Evolutionary conservation across 2,888 invertebrate genomes (phyloP).

Genomic region (Pycnomerus fuliginosus): DNA sequence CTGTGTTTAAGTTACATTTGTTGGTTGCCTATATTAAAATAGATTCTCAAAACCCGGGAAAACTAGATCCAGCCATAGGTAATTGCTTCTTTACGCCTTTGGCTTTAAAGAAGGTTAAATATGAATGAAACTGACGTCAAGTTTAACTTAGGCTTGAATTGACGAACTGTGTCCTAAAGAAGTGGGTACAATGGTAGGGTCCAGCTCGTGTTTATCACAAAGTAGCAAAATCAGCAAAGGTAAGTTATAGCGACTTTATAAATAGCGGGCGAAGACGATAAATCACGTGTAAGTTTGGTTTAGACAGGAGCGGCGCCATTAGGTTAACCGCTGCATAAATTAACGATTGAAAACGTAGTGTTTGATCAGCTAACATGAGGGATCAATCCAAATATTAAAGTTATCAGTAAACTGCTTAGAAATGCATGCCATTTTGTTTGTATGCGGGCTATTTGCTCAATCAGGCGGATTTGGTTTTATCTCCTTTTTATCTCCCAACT

Average conservation of each 20-base stretch:
- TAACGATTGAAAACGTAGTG: too few relatives aligned
- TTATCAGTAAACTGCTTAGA: slow-evolving; percentile 27
- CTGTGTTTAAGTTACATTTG: too few relatives aligned
- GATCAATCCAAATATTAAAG: slow-evolving; percentile 32
- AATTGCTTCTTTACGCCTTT: too few relatives aligned
- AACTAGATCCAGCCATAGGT: too few relatives aligned
- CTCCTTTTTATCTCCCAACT: slow-evolving; percentile 15
- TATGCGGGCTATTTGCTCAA: slow-evolving; percentile 31
- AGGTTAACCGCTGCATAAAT: slow-evolving; percentile 32
- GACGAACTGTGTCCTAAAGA: too few relatives aligned
- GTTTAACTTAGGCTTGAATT: too few relatives aligned
- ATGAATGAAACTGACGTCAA: too few relatives aligned
- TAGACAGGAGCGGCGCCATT: slow-evolving; percentile 30
- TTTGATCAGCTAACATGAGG: slow-evolving; percentile 12
- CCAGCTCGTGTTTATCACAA: neutral
- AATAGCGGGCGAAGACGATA: slow-evolving; percentile 26
- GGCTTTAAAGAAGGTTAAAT: too few relatives aligned
- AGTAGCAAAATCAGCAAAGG: neutral
- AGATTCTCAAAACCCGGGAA: too few relatives aligned
- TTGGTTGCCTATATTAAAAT: too few relatives aligned
- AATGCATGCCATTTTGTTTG: slow-evolving; percentile 27
- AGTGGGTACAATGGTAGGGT: too few relatives aligned
- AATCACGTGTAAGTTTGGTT: slow-evolving; percentile 32
- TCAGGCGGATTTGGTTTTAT: slow-evolving; percentile 22
- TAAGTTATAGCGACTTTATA: slow-evolving; percentile 22